Evolutionary conservation across 2,888 invertebrate species (phyloP), one percentile per base, ranked within the genome.

Genomic region (Portevinia maculata): DNA sequence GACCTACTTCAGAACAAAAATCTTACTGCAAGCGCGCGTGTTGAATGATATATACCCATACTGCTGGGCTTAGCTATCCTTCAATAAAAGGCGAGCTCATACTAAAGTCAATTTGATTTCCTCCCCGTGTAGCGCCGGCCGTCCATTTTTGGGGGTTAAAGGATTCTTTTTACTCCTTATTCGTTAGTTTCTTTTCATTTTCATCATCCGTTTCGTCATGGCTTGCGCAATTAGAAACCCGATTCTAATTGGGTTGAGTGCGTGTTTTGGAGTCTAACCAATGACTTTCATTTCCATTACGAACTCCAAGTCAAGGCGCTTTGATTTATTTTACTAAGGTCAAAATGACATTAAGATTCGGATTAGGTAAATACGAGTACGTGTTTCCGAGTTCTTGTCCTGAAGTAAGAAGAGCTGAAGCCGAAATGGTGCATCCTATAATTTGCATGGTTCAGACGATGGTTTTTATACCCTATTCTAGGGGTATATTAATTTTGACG

Each of bases 1-100:
- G 81, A 76, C 81, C 81, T 76, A 83, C 71, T 83, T 76, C 76
- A 83, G 59, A 71, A 76, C 60, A 48, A 59, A 65, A 65, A 76
- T 64, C 65, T 75, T 76, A 53, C 59, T 65, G 64, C 32, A 30
- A 55, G 60, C 64, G 65, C 65, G 64, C 69, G 65, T 44, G 62
- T 60, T 55, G 50, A 74, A 57, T 57, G 67, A 62, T 62, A 60
- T 28, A 60, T 28, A 34, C 69, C 8, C 46, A 9, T 34, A 6
- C 3, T 52, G 7, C 21, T 8, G 8, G 8, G 19, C 19, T 11
- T 21, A 11, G 15, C 21, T 8, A 67, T 13, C 32, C 30, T 5
- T 11, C 15, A 34, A n/a, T 44, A n/a, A 34, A 4, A 7, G 28
- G 1, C 19, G 28, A 24, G 17, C 46, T 13, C 15, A 48, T 13